Percentiles rank a stretch among this genome's conserved stretches.
phyloP scores from a whole-genome alignment of 2,113 vertebrate genomes.

The Chunga burmeisteri region DNA sequence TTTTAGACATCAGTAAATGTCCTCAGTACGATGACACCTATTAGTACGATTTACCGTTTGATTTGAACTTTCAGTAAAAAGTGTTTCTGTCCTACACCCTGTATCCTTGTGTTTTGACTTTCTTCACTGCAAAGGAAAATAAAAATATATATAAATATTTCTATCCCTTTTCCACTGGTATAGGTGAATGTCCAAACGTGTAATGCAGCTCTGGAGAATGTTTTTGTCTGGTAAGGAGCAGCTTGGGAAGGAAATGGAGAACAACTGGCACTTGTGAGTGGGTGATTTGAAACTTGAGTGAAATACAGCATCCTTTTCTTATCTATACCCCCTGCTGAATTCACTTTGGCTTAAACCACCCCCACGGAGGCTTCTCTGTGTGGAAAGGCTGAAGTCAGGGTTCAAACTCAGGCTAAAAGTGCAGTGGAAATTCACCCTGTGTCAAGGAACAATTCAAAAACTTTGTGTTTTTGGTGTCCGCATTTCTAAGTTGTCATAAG shows the following conservation, averaged over 20 bases:
- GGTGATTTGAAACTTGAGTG: not conserved
- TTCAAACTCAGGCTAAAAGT: slow-evolving; percentile 2
- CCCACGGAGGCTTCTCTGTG: not conserved
- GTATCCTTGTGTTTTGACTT: not conserved
- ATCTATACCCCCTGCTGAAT: not conserved
- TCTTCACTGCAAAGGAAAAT: not conserved
- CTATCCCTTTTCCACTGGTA: not conserved
- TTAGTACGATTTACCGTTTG: not conserved
- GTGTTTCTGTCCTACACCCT: not conserved
- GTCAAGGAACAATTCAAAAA: not conserved
- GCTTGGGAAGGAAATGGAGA: not conserved
- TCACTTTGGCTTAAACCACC: not conserved
- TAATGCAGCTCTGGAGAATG: not conserved
- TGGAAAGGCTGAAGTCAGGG: slow-evolving; percentile 6
- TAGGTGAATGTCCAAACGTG: not conserved
- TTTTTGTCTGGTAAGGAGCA: not conserved
- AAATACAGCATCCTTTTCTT: not conserved
- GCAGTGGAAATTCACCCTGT: not conserved
- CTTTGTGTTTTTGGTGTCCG: not conserved
- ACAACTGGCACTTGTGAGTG: not conserved
- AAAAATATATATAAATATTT: not conserved
- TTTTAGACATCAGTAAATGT: not conserved
- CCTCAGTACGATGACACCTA: fast-evolving
- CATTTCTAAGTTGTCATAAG: not conserved
- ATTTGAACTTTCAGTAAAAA: not conserved